A percentile compares a stretch with the other conserved stretches of the same genome.
Conservation (phyloP, 2,888 invertebrate species). For the Drosophila meridiana region DNA sequence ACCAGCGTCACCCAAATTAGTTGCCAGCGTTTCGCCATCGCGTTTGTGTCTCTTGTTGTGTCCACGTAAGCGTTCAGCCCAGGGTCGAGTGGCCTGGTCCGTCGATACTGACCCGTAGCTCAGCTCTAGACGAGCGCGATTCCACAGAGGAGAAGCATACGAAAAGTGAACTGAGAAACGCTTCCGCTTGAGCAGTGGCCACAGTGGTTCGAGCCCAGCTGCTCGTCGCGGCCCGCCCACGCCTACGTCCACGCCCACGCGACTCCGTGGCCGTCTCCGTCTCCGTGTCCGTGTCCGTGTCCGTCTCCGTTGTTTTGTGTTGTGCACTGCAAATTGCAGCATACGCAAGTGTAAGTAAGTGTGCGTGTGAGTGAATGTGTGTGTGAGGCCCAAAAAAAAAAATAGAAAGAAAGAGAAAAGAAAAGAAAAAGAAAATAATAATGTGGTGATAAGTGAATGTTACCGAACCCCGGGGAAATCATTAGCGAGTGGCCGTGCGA, state of each 20-base stretch:
- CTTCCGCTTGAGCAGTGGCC: conserved; percentile 8
- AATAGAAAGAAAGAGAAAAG: not conserved
- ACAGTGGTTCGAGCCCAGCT: not conserved
- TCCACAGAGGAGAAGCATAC: not conserved
- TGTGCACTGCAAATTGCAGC: conserved; percentile 29
- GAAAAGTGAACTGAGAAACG: not conserved
- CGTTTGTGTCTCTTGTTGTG: conserved; percentile 62
- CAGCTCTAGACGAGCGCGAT: conserved; percentile 14
- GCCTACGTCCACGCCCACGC: conserved; percentile 3
- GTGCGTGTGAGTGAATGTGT: conserved; percentile 10
- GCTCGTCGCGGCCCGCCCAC: conserved; percentile 18
- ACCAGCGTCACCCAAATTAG: conserved; percentile 73
- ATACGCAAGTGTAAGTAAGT: conserved; percentile 32
- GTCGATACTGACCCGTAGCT: conserved; percentile 23
- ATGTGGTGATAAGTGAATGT: conserved; percentile 75
- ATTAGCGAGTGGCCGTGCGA: conserved; percentile 67
- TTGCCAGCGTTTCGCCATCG: conserved; percentile 78
- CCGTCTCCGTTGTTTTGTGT: conserved; percentile 4
- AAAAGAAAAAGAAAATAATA: conserved; percentile 26
- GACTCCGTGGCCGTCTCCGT: not conserved
- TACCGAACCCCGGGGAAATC: conserved; percentile 74
- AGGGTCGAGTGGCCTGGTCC: conserved; percentile 26
- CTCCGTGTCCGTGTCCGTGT: not conserved
- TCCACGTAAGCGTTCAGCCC: conserved; percentile 33
- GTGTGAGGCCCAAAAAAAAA: conserved; percentile 10